phyloP scores from a whole-genome alignment of 2,888 invertebrate genomes.

The Lathronympha strigana region DNA sequence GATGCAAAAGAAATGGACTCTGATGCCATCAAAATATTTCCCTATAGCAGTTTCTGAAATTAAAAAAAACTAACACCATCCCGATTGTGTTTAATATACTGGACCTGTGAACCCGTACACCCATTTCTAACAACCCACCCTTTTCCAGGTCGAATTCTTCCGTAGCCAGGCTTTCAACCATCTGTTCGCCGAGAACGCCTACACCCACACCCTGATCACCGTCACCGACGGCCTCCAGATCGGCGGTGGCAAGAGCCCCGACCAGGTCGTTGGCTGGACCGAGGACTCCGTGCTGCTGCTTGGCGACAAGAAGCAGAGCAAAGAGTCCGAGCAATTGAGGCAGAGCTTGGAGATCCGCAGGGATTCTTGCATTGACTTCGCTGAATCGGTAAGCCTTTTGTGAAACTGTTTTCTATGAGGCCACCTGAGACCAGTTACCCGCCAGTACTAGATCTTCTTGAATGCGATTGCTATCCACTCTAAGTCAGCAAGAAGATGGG shows the following conservation, averaged over 20 bases:
- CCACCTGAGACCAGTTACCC: too few species aligned
- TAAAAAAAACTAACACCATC: too few species aligned
- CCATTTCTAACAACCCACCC: neutral
- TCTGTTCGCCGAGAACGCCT: conserved; percentile 82
- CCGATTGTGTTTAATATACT: too few species aligned
- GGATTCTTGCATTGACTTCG: conserved; percentile 88
- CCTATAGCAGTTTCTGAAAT: too few species aligned
- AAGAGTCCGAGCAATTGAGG: conserved; percentile 82
- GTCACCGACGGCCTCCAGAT: conserved; percentile 82
- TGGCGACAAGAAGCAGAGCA: conserved; percentile 86
- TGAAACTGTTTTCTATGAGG: too few species aligned
- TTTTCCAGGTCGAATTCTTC: conserved; percentile 51
- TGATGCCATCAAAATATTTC: too few species aligned
- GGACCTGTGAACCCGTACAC: neutral
- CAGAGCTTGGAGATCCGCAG: conserved; percentile 80
- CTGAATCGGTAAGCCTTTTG: conserved; percentile 82
- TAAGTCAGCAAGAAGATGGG: too few species aligned
- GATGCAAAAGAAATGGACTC: too few species aligned
- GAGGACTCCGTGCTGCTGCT: conserved; percentile 85
- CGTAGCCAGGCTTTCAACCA: conserved; percentile 49
- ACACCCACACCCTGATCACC: conserved; percentile 85
- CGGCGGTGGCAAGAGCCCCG: conserved; percentile 81
- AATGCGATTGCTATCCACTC: too few species aligned
- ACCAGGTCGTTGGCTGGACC: conserved; percentile 86
- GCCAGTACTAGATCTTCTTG: too few species aligned